Conservation (phyloP, 92 coral and sea anemone genomes). For the Phenganax subtilis region DNA sequence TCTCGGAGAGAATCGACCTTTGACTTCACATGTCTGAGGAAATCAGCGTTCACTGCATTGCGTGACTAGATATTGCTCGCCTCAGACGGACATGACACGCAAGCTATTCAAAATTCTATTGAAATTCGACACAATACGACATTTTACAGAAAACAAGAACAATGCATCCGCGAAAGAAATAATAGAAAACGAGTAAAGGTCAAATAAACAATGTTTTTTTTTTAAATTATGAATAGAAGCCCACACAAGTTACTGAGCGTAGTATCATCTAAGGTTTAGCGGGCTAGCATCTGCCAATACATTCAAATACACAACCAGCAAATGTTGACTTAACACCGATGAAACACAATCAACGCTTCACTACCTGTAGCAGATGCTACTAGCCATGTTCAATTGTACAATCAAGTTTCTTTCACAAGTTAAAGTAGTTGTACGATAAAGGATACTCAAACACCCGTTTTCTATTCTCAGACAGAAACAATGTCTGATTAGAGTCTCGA, state of each 20-base stretch:
- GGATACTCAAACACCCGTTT: slow-evolving; percentile 1
- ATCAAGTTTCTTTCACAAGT: neutral
- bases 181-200: slow-evolving; percentile 14
- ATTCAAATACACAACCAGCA: neutral
- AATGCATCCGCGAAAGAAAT: slow-evolving; percentile 15
- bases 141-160: slow-evolving; percentile 20
- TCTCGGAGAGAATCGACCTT: slow-evolving; percentile 30
- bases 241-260: slow-evolving; percentile 10
- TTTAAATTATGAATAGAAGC: neutral
- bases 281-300: neutral
- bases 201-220: slow-evolving; percentile 30
- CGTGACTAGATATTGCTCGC: slow-evolving; percentile 6
- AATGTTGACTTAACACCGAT: neutral
- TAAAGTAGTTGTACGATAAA: neutral
- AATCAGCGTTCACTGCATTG: slow-evolving; percentile 11
- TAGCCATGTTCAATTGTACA: neutral
- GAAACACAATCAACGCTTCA: neutral
- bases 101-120: slow-evolving; percentile 13
- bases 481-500: slow-evolving; percentile 40
- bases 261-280: neutral
- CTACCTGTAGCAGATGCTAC: neutral
- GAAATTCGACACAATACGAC: slow-evolving; percentile 4
- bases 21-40: slow-evolving; percentile 28
- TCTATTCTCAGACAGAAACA: slow-evolving; percentile 36
- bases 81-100: slow-evolving; percentile 36